phyloP scores from a whole-genome alignment of 2,113 vertebrate species.

The Nematolebias whitei region DNA sequence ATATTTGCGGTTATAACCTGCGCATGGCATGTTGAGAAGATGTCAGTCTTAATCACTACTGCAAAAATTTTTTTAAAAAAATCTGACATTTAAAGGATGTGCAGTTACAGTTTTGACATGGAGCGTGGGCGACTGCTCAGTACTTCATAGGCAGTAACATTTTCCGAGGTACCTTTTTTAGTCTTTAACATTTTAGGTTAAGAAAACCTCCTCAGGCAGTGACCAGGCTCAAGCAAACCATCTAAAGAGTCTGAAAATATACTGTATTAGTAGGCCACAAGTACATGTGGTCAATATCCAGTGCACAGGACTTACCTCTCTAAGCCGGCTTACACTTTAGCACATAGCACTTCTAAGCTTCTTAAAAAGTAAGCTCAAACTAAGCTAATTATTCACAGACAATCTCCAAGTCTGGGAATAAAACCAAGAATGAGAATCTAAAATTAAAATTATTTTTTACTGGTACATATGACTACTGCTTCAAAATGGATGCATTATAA shows the following conservation, averaged over 20 bases:
- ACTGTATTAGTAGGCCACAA: constrained; percentile 19
- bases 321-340: constrained; percentile 75
- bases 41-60: constrained; percentile 13
- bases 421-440: constrained; percentile 38
- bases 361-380: constrained; percentile 75
- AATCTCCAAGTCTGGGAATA: constrained; percentile 53
- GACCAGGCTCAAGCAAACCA: constrained; percentile 18
- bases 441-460: constrained; percentile 34
- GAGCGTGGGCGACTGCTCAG: constrained; percentile 27
- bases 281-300: constrained; percentile 68
- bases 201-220: constrained; percentile 25
- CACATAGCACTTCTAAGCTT: constrained; percentile 75
- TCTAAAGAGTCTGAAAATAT: constrained; percentile 38
- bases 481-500: not conserved
- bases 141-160: not conserved
- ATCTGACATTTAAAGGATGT: constrained; percentile 35
- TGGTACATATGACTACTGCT: constrained; percentile 25
- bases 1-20: constrained; percentile 12
- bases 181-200: constrained; percentile 20
- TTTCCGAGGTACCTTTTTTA: not conserved
- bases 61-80: constrained; percentile 31
- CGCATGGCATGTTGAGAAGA: constrained; percentile 19
- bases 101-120: constrained; percentile 5
- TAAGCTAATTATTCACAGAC: constrained; percentile 76
- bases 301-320: constrained; percentile 68